phyloP scores from a whole-genome alignment of 2,888 invertebrate genomes.

The Leptura quadrifasciata region DNA sequence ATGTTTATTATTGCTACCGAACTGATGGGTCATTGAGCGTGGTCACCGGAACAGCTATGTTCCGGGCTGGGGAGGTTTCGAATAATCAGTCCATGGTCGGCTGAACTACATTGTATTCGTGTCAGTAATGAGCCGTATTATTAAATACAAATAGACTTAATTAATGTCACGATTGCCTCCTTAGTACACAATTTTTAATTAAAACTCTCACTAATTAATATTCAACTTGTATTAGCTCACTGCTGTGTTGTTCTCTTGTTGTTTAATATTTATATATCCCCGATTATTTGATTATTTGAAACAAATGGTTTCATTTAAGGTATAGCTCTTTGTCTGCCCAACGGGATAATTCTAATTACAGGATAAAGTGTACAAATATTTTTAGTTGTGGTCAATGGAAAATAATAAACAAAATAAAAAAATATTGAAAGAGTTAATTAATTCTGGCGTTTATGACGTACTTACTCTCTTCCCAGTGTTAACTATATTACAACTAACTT shows the following conservation, averaged over 20 bases:
- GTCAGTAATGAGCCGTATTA: conserved; percentile 64
- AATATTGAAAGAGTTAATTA: too few species aligned
- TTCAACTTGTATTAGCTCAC: not conserved
- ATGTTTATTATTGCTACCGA: conserved; percentile 58
- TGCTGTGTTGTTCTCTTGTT: not conserved
- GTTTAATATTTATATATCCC: not conserved
- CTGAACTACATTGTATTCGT: conserved; percentile 60
- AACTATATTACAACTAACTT: too few species aligned
- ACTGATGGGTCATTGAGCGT: conserved; percentile 58
- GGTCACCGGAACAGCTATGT: conserved; percentile 62
- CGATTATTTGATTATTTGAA: too few species aligned
- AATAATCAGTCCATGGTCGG: conserved; percentile 66
- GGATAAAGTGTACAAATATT: too few species aligned
- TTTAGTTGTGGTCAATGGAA: too few species aligned
- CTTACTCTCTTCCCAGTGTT: too few species aligned
- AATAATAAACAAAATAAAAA: too few species aligned
- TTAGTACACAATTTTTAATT: conserved; percentile 17
- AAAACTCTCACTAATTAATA: conserved; percentile 8
- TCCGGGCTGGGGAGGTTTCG: conserved; percentile 59
- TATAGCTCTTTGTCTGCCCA: too few species aligned
- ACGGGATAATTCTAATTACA: too few species aligned
- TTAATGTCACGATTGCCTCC: conserved; percentile 43
- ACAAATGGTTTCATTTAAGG: too few species aligned
- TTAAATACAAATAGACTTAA: conserved; percentile 62
- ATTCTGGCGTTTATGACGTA: too few species aligned